phyloP scores from a whole-genome alignment of 2,797 vertebrate species.

The Hypotaenidia philippensis region DNA sequence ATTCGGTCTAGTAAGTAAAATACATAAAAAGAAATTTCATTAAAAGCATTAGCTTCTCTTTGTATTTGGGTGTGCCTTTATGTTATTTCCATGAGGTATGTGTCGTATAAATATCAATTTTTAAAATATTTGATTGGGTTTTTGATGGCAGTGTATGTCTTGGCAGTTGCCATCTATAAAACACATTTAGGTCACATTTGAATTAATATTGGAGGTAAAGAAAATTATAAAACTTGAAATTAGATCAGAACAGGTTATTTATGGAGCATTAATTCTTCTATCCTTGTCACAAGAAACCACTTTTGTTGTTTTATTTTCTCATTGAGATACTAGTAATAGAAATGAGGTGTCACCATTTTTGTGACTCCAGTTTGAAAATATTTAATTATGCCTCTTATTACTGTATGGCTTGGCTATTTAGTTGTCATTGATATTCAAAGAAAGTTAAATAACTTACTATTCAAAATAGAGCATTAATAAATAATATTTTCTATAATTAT shows the following conservation, averaged over 20 bases:
- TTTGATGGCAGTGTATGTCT: not conserved
- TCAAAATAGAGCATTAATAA: not conserved
- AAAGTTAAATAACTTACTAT: not conserved
- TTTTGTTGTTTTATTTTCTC: not conserved
- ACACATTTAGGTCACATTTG: not conserved
- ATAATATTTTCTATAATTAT: not conserved
- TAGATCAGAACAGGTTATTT: not conserved
- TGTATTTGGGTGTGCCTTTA: not conserved
- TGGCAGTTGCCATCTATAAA: not conserved
- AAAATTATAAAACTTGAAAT: not conserved
- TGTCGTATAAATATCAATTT: not conserved
- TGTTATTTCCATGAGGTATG: not conserved
- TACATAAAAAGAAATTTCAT: not conserved
- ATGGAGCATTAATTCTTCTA: not conserved
- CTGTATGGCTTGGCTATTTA: not conserved
- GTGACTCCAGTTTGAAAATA: not conserved
- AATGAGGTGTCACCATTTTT: not conserved
- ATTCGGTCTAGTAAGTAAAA: not conserved
- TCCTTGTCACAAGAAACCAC: not conserved
- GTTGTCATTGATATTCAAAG: not conserved
- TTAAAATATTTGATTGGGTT: not conserved
- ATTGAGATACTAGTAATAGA: not conserved
- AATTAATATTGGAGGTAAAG: not conserved
- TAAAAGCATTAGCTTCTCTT: not conserved
- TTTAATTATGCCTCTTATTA: not conserved